Conservation (phyloP, 2,888 invertebrate species). For the Lasioglossum figueresi region DNA sequence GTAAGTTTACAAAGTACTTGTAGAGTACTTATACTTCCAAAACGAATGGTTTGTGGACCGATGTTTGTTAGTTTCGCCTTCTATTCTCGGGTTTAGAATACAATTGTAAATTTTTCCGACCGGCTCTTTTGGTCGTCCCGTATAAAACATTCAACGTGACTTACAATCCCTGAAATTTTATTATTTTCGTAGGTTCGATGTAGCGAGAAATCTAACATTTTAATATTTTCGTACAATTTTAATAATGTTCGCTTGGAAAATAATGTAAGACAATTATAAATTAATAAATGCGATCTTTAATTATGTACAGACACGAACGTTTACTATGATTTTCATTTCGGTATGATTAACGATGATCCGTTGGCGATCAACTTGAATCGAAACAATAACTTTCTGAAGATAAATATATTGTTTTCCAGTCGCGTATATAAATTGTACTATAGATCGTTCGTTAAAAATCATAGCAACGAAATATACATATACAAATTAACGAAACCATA, state of each 20-base stretch:
- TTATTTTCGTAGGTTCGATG: background rate
- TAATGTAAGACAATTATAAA: conserved; percentile 19
- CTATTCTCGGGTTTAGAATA: background rate
- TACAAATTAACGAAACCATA: conserved; percentile 36
- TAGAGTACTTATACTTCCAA: background rate
- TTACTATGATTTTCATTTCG: background rate
- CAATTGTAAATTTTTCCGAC: conserved; percentile 9
- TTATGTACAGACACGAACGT: background rate
- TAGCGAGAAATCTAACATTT: background rate
- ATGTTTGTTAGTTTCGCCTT: background rate
- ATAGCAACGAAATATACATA: conserved; percentile 31
- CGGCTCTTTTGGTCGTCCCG: background rate
- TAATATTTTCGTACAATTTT: background rate
- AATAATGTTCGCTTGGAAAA: conserved; percentile 3
- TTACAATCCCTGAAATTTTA: background rate
- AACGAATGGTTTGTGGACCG: background rate
- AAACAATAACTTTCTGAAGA: background rate
- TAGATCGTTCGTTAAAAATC: conserved; percentile 35
- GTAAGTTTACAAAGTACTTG: background rate
- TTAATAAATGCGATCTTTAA: background rate
- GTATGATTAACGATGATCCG: background rate
- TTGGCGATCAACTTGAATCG: conserved; percentile 12
- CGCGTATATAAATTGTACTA: conserved; percentile 31
- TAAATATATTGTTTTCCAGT: conserved; percentile 7
- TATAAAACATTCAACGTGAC: background rate